Base-by-base conservation (phyloP, 2,888 invertebrate genomes). In the Punctoribates punctum region DNA sequence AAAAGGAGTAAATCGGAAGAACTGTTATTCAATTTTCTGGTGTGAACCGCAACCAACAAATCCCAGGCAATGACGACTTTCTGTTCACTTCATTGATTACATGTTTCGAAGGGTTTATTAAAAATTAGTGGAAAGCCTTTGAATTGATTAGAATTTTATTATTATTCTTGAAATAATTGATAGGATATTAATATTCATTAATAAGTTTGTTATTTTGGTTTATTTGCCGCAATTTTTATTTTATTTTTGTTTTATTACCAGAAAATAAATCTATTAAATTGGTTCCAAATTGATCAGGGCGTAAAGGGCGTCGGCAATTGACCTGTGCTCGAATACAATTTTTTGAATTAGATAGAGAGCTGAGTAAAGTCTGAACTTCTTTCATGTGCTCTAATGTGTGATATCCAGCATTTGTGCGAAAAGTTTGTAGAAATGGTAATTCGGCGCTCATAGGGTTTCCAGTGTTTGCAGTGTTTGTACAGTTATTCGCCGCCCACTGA, bases 401-500 rank as follows among this genome's bases (percentile, higher is more conserved):
- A 62, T 54, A 54, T 54, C n/a, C 20, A 62, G 62, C 25, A 27
- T 62, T 25, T 25, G 62, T 20, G 20, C 54, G 2, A 27, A 27
- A 62, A 27, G 27, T 62, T 27, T 62, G 25, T 27, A 8, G 34
- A 62, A 25, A 62, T 62, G 27, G 15, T 62, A 62, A 62, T 62
- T 13, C 6, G 34, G 34, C 34, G 34, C 34, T 34, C 34, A 34
- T 34, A 34, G n/a, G n/a, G n/a, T n/a, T n/a, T n/a, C n/a, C n/a
- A n/a, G n/a, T n/a, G n/a, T n/a, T n/a, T 27, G 4, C 9, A 27
- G 29, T 62, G 62, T 62, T 62, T 27, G 27, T 13, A 62, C 17
- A 62, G n/a, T 62, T 62, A 8, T n/a, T n/a, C n/a, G 34, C 62
- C 62, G 62, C 62, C 62, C 62, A 62, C 62, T 27, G 29, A 27